A percentile compares a stretch with the other conserved stretches of the same genome.
These are phyloP conservation scores for Alexandromys fortis DNA, from an alignment of 2,113 vertebrate species.

Conservation along the genomic window DNA sequence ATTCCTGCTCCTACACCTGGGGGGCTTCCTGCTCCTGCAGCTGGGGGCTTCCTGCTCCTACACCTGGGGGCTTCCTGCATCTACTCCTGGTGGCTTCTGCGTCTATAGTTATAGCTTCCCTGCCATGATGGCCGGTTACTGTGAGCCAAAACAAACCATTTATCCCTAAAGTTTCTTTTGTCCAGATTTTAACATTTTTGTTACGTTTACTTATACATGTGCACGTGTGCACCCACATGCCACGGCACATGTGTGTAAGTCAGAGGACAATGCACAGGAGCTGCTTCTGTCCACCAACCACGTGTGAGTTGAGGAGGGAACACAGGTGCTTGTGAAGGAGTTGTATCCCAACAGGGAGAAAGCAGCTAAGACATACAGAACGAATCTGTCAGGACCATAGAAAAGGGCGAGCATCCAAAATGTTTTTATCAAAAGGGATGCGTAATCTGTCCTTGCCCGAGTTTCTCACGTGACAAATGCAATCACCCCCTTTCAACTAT, in stretches of 20 bases:
- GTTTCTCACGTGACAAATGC: not conserved
- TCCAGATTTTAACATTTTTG: not conserved
- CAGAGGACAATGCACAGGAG: not conserved
- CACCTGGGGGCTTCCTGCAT: no score
- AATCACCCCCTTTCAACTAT: not conserved
- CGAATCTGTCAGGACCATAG: not conserved
- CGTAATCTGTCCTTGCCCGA: not conserved
- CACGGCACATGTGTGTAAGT: not conserved
- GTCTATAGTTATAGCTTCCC: no score
- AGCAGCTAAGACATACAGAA: not conserved
- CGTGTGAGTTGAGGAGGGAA: not conserved
- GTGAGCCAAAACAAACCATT: not conserved
- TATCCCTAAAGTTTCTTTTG: not conserved
- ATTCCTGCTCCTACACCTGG: no score
- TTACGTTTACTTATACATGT: not conserved
- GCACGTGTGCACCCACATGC: not conserved
- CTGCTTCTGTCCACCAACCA: no score
- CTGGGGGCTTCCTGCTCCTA: no score
- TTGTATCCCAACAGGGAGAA: not conserved
- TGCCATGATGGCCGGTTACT: no score
- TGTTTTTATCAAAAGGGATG: not conserved
- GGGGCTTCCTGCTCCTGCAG: no score
- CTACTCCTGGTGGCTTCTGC: not conserved
- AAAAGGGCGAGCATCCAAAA: not conserved
- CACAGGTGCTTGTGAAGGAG: not conserved